Evolutionary conservation across 2,888 invertebrate genomes (phyloP).

Genomic region (Diaperis boleti): DNA sequence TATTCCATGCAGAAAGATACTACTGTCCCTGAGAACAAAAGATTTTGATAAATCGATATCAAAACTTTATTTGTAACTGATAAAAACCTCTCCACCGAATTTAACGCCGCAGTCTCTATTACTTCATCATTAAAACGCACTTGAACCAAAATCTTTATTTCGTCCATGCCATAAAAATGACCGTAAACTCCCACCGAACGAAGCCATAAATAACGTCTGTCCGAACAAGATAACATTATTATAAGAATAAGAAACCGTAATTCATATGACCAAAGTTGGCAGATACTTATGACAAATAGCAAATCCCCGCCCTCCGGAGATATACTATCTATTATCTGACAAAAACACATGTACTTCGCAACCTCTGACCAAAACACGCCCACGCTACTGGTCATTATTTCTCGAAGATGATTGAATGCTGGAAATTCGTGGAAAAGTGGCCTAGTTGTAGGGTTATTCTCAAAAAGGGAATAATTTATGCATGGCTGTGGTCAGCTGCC

Average conservation of each 20-base stretch:
- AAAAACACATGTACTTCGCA: conserved; percentile 65
- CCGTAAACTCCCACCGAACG: conserved; percentile 38
- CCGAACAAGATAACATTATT: conserved; percentile 52
- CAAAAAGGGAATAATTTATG: too few relatives aligned
- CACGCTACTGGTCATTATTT: conserved; percentile 48
- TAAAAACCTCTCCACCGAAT: too few relatives aligned
- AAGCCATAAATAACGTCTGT: conserved; percentile 53
- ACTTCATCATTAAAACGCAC: not conserved
- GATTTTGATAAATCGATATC: too few relatives aligned
- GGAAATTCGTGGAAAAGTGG: conserved; percentile 13
- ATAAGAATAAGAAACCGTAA: conserved; percentile 53
- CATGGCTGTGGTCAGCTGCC: too few relatives aligned
- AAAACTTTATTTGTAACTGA: too few relatives aligned
- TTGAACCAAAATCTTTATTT: conserved; percentile 8
- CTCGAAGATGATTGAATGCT: conserved; percentile 37
- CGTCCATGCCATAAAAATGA: conserved; percentile 40
- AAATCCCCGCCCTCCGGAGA: conserved; percentile 59
- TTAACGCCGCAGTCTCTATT: not conserved
- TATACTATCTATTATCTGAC: conserved; percentile 67
- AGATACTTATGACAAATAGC: conserved; percentile 64
- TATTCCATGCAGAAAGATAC: too few relatives aligned
- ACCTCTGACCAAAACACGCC: conserved; percentile 61
- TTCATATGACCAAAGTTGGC: conserved; percentile 52
- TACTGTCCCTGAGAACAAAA: too few relatives aligned
- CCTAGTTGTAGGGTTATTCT: too few relatives aligned